Percentiles rank a stretch among this genome's conserved stretches.
Evolutionary conservation across 2,888 invertebrate genomes (phyloP).

Genomic region (Rhyacophila evoluta): DNA sequence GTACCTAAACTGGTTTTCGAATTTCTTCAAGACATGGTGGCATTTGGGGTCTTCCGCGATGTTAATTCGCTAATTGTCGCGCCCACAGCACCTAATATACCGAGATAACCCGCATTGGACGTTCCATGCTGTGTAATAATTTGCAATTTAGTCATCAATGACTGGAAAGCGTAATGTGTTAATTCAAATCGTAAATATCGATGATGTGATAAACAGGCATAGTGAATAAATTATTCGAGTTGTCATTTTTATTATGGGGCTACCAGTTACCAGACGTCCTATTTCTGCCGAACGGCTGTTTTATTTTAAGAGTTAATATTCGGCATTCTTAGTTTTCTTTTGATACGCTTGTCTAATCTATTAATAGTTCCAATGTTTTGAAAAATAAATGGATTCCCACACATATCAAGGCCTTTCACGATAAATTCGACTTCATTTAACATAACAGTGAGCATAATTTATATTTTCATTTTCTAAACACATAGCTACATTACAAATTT

Average conservation of each 20-base stretch:
- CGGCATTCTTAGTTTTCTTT: background rate
- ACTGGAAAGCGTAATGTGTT: background rate
- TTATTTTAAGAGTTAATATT: background rate
- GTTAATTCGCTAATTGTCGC: slow-evolving; percentile 35
- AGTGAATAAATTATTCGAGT: slow-evolving; percentile 1
- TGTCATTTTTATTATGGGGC: slow-evolving; percentile 13
- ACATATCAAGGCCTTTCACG: background rate
- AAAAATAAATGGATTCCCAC: background rate
- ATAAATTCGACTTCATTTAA: background rate
- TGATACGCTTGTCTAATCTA: background rate
- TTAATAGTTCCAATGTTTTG: slow-evolving; percentile 3
- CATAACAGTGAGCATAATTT: too few relatives aligned
- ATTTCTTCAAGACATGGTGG: slow-evolving; percentile 32
- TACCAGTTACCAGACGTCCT: background rate
- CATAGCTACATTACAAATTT: background rate
- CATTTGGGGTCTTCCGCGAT: slow-evolving; percentile 31
- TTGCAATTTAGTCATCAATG: background rate
- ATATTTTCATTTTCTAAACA: background rate
- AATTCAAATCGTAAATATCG: slow-evolving; percentile 19
- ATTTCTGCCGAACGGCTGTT: background rate
- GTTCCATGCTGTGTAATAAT: background rate
- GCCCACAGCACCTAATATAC: slow-evolving; percentile 29
- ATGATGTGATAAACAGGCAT: slow-evolving; percentile 1
- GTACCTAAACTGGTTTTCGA: slow-evolving; percentile 30
- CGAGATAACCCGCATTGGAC: background rate